These are phyloP conservation scores for Falco berigora DNA, from an alignment of 2,797 vertebrate genomes.

Conservation along the genomic window DNA sequence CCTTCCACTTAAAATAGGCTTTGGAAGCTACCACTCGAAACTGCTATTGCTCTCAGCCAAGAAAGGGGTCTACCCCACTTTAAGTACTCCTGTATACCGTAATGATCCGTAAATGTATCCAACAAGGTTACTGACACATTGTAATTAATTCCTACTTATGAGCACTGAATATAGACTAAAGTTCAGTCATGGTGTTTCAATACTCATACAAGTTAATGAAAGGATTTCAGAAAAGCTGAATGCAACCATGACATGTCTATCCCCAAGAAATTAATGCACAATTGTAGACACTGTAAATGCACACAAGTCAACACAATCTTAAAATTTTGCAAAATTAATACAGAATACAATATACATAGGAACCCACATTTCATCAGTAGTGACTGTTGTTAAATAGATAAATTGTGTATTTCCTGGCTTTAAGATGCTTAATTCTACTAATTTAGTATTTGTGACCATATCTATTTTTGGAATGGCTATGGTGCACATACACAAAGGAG, in stretches of 20 bases:
- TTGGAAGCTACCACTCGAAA: neutral
- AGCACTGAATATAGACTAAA: neutral
- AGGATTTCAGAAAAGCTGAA: neutral
- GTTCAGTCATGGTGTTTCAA: neutral
- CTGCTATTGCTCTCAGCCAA: neutral
- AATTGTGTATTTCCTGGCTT: neutral
- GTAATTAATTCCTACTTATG: neutral
- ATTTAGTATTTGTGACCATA: neutral
- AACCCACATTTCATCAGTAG: neutral
- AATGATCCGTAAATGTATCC: neutral
- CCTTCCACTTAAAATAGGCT: neutral
- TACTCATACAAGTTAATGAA: neutral
- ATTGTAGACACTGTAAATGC: neutral
- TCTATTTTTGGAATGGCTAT: constrained; percentile 12
- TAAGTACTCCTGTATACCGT: neutral
- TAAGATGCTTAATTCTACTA: neutral
- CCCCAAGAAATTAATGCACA: neutral
- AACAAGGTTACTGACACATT: neutral
- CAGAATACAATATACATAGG: neutral
- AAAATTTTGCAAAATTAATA: neutral
- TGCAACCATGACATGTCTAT: neutral
- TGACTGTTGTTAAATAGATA: neutral
- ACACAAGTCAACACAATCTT: neutral
- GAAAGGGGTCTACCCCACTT: no score
- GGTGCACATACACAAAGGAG: neutral